Evolutionary conservation across 2,113 vertebrate species (phyloP), one percentile per base, ranked within the genome.

Genomic region (Psittacula cyanocephala): DNA sequence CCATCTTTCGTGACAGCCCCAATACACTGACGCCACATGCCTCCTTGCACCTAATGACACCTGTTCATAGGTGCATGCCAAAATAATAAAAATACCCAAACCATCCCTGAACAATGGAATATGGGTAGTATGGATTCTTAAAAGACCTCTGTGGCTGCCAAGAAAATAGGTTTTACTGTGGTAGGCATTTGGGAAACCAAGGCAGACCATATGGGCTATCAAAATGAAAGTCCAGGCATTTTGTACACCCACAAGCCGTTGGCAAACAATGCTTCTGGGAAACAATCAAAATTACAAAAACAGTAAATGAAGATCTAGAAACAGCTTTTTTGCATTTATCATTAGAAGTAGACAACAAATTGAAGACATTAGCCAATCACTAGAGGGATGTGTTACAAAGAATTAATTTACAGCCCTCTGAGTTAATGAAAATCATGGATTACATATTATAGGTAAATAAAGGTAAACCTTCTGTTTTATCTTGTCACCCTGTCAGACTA

Each of bases 1-100:
- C 95, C 86, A 89, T 96, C 93, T 97, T 97, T 89, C 80, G 29
- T 96, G 95, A 95, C 94, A 98, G 75, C 71, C n/a, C 46, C 52
- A 35, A 83, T 53, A 46, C 57, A 53, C 49, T 91, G 83, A 57
- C 75, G 65, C 91, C 69, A 79, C 95, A 97, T 91, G 92, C 80
- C 93, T 95, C 83, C 65, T 72, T 95, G 76, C 63, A 80, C 86
- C 94, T 95, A 68, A 50, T 81, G 94, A 93, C 95, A 98, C 97
- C 95, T 98, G 96, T 72, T 95, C 81, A 53, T 8, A 71, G 4
- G 53, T 46, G 16, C 43, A 41, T 70, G 97, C 95, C 97, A 97
- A 96, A 93, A 75, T 25, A 77, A 35, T 19, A 85, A 50, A 37
- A 72, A 81, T 64, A 92, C 27, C 4, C 1, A 7, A 78, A 47